Conservation (phyloP, 30 jellyfish, hydroid and myxozoan genomes). For the Aurelia sp. region DNA sequence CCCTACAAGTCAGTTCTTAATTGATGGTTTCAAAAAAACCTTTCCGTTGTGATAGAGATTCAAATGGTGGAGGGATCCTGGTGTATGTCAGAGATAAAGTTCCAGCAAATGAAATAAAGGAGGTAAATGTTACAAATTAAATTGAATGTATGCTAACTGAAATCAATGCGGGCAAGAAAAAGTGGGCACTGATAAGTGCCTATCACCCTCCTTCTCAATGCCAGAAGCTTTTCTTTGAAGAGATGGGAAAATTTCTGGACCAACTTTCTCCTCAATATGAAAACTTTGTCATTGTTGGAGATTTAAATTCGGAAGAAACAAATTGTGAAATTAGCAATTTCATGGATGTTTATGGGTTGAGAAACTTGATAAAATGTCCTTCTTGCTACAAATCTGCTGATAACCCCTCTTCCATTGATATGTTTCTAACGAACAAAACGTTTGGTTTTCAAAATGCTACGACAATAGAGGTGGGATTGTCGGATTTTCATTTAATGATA, state of each 20-base stretch:
- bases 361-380: no score
- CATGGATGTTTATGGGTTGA: no score
- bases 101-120: slow-evolving; percentile 1
- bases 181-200: slow-evolving; percentile 13
- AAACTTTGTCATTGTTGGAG: no score
- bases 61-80: background rate
- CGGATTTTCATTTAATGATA: no score
- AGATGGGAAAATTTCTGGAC: background rate
- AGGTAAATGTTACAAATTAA: background rate
- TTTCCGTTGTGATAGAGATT: slow-evolving; percentile 12
- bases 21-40: slow-evolving; percentile 15
- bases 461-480: no score
- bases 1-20: background rate
- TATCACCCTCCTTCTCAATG: background rate
- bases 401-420: no score
- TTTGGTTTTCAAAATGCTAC: no score
- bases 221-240: background rate
- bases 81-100: slow-evolving; percentile 5
- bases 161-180: slow-evolving; percentile 12
- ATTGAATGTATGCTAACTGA: background rate
- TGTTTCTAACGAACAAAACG: no score
- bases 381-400: no score
- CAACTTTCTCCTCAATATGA: no score
- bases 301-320: no score
- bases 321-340: no score